phyloP scores from a whole-genome alignment of 2,797 vertebrate species.

The Poecile montanus region DNA sequence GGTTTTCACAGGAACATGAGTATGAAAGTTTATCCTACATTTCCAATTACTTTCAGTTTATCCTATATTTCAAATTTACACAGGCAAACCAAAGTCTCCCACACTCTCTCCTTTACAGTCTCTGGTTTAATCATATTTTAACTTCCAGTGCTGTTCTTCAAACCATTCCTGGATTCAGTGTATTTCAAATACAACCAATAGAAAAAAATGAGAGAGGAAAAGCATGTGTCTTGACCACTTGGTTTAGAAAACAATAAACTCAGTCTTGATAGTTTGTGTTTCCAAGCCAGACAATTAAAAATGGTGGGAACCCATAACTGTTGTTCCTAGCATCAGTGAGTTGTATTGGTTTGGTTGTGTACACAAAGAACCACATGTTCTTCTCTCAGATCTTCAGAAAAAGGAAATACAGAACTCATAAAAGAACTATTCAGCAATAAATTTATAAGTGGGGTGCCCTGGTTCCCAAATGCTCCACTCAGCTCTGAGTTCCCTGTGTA shows the following conservation, averaged over 20 bases:
- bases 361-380: neutral
- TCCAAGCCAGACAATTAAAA: neutral
- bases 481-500: neutral
- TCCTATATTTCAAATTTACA: neutral
- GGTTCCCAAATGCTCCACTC: neutral
- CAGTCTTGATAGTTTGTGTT: neutral
- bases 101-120: neutral
- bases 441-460: neutral
- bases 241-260: neutral
- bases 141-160: neutral
- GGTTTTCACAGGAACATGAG: neutral
- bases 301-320: neutral
- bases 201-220: neutral
- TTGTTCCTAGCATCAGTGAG: neutral
- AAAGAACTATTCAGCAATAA: neutral
- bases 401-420: neutral
- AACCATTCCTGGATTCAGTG: neutral
- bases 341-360: neutral
- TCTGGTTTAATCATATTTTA: neutral
- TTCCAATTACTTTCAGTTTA: neutral
- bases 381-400: neutral
- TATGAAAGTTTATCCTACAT: neutral
- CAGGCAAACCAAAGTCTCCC: neutral
- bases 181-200: neutral
- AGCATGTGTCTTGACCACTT: neutral